These are phyloP conservation scores for Dioctria rufipes DNA, from an alignment of 2,888 invertebrate species.

Conservation along the genomic window DNA sequence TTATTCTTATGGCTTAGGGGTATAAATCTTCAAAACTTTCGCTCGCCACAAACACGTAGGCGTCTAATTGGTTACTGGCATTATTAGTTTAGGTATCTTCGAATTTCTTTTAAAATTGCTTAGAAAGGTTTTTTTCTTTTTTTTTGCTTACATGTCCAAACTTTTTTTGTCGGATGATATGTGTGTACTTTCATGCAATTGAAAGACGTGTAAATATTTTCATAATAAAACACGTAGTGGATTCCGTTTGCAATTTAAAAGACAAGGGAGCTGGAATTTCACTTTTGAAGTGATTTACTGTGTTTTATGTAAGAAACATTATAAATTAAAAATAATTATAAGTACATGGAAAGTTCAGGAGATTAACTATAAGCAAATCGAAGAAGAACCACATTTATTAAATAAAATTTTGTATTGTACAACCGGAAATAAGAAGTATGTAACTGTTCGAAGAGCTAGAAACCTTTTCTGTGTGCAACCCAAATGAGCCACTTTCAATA, in stretches of 20 bases:
- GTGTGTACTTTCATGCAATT: background rate
- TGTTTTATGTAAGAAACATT: no score
- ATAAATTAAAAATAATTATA: no score
- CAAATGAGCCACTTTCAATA: no score
- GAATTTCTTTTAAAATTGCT: background rate
- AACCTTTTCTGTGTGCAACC: no score
- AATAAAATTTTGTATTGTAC: no score
- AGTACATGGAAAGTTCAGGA: background rate
- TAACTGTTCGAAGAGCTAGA: no score
- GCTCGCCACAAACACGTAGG: slow-evolving; percentile 42
- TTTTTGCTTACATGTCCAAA: background rate
- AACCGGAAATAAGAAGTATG: no score
- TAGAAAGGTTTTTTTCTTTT: background rate
- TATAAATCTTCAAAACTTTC: slow-evolving; percentile 24
- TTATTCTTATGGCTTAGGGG: slow-evolving; percentile 12
- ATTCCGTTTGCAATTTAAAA: background rate
- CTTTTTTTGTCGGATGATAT: background rate
- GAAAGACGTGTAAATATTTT: slow-evolving; percentile 2
- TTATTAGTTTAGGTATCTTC: background rate
- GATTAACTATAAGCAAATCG: background rate
- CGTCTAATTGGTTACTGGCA: slow-evolving; percentile 1
- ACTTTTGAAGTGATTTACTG: no score
- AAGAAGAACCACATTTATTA: background rate
- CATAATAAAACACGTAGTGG: background rate
- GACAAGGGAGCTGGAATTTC: no score